Evolutionary conservation across 2,113 vertebrate genomes (phyloP).

Genomic region (Amia ocellicauda): DNA sequence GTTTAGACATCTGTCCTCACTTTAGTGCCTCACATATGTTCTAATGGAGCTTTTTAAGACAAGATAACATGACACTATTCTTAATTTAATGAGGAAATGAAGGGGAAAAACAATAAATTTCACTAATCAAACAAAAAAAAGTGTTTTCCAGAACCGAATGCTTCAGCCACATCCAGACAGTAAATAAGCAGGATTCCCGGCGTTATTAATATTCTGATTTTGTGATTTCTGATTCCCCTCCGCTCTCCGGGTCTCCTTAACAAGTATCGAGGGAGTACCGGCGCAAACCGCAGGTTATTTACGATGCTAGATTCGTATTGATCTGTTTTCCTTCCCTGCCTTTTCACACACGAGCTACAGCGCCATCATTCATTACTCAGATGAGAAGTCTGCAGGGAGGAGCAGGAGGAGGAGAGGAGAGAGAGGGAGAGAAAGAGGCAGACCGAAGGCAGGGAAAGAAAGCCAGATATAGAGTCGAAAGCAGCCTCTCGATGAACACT

Average conservation of each 20-base stretch:
- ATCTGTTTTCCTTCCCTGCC: not conserved
- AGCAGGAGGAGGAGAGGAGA: not conserved
- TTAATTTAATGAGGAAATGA: not conserved
- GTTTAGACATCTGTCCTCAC: too few species aligned
- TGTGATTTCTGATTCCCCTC: not conserved
- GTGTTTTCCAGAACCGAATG: not conserved
- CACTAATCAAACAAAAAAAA: not conserved
- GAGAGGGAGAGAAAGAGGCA: not conserved
- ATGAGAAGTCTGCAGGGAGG: not conserved
- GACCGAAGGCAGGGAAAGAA: too few species aligned
- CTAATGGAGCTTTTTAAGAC: too few species aligned
- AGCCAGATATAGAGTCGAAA: not conserved
- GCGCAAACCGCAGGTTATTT: not conserved
- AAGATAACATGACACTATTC: not conserved
- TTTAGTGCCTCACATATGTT: too few species aligned
- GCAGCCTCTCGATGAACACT: too few species aligned
- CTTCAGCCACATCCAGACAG: not conserved
- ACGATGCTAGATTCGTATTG: not conserved
- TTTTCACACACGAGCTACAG: not conserved
- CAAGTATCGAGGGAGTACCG: not conserved
- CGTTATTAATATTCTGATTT: not conserved
- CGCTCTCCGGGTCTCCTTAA: not conserved
- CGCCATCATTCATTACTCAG: slow-evolving; percentile 5
- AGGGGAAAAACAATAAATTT: not conserved
- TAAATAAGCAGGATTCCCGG: not conserved